Conservation (phyloP, 23 tunicate genomes). For the Clavelina lepadiformis region DNA sequence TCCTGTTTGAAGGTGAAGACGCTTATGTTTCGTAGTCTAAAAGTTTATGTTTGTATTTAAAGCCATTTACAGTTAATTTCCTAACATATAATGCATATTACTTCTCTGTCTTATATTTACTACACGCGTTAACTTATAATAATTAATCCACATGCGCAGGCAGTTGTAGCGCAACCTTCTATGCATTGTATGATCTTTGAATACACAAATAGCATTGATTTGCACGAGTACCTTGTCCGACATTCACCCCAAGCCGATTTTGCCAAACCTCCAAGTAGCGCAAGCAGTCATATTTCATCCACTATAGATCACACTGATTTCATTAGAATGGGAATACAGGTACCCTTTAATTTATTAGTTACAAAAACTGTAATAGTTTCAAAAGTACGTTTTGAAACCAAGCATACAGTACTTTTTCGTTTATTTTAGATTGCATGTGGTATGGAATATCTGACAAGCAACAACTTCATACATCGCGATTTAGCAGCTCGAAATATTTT, state of each 20-base stretch:
- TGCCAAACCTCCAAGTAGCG: constrained; percentile 40
- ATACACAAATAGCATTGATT: constrained; percentile 63
- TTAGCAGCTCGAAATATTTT: constrained; percentile 84
- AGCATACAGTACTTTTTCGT: neutral
- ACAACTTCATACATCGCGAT: constrained; percentile 89
- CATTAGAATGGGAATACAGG: constrained; percentile 79
- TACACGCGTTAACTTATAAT: neutral
- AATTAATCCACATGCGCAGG: constrained; percentile 39
- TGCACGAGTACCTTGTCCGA: constrained; percentile 70
- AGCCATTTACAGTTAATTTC: neutral
- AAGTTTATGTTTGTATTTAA: neutral
- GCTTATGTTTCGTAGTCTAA: neutral
- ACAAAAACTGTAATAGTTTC: too few species aligned
- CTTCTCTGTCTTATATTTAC: too few species aligned
- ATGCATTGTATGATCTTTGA: constrained; percentile 88
- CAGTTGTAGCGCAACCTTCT: constrained; percentile 64
- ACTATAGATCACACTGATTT: constrained; percentile 54
- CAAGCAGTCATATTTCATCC: constrained; percentile 55
- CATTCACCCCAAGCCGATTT: constrained; percentile 91
- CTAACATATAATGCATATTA: too few species aligned
- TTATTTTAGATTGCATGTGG: constrained; percentile 60
- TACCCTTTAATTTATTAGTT: too few species aligned
- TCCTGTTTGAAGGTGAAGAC: constrained; percentile 80
- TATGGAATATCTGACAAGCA: constrained; percentile 77
- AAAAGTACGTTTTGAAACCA: too few species aligned